Evolutionary conservation across 1,140 invertebrate species (phyloP).

Genomic region (Bombus consobrinus): DNA sequence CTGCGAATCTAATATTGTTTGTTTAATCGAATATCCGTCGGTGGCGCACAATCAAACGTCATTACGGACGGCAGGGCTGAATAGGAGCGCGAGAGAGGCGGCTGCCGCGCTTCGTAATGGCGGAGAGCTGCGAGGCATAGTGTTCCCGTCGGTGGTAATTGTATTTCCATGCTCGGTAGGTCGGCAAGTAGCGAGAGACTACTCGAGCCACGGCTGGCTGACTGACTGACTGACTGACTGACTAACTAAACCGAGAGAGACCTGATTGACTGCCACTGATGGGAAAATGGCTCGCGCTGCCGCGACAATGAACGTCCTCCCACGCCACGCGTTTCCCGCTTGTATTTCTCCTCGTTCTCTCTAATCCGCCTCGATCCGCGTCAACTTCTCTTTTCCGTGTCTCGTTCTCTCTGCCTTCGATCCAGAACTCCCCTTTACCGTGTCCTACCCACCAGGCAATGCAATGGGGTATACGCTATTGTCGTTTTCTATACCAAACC

Average conservation of each 20-base stretch:
- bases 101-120: conserved; percentile 60
- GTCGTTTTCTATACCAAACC: conserved; percentile 38
- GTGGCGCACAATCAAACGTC: conserved; percentile 79
- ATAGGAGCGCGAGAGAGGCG: conserved; percentile 42
- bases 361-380: conserved; percentile 15
- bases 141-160: conserved; percentile 76
- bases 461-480: conserved; percentile 41
- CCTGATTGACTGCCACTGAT: conserved; percentile 65
- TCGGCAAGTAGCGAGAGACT: conserved; percentile 67
- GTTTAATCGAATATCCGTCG: conserved; percentile 80
- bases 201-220: conserved; percentile 56
- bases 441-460: background rate
- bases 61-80: conserved; percentile 73
- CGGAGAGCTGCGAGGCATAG: conserved; percentile 59
- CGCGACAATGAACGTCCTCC: conserved; percentile 55
- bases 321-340: background rate
- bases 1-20: conserved; percentile 79
- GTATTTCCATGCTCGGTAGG: conserved; percentile 79
- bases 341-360: conserved; percentile 20
- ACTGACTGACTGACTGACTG: conserved; percentile 58
- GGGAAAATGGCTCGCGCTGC: conserved; percentile 55
- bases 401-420: conserved; percentile 10
- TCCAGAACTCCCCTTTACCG: background rate
- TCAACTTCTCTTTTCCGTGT: background rate
- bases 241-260: conserved; percentile 53